These are phyloP conservation scores for Ypsolopha sequella DNA, from an alignment of 2,888 invertebrate species.

Conservation along the genomic window DNA sequence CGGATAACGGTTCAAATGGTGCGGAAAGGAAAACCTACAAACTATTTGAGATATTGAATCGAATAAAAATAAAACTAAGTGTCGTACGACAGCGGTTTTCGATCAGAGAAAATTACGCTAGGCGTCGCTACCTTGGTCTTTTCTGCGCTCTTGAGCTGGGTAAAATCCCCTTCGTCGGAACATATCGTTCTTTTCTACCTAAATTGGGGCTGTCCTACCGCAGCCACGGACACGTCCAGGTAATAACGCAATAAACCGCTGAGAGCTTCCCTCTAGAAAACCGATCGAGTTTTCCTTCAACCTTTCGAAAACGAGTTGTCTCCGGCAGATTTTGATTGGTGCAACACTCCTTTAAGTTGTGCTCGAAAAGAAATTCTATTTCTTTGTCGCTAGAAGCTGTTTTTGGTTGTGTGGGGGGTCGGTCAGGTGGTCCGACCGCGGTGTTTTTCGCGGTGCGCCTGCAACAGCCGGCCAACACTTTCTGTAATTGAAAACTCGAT, in stretches of 20 bases:
- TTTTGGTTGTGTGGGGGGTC: constrained; percentile 30
- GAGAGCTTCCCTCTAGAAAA: constrained; percentile 67
- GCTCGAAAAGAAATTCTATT: constrained; percentile 46
- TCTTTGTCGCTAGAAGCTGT: constrained; percentile 32
- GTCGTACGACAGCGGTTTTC: constrained; percentile 49
- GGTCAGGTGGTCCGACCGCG: constrained; percentile 54
- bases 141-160: constrained; percentile 46
- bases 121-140: constrained; percentile 44
- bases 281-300: constrained; percentile 67
- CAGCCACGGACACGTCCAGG: constrained; percentile 61
- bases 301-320: constrained; percentile 62
- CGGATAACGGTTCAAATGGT: neutral
- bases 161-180: constrained; percentile 62
- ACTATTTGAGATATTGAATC: constrained; percentile 48
- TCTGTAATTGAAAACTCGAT: constrained; percentile 69
- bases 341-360: constrained; percentile 11
- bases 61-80: constrained; percentile 54
- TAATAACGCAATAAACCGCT: constrained; percentile 71
- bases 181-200: constrained; percentile 63
- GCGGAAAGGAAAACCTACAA: constrained; percentile 25
- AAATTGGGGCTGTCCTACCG: constrained; percentile 60
- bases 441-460: constrained; percentile 55
- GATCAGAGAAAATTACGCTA: constrained; percentile 62
- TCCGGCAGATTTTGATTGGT: constrained; percentile 12
- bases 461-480: constrained; percentile 55